Conservation (phyloP, 2,888 invertebrate species). For the Antitype chi region DNA sequence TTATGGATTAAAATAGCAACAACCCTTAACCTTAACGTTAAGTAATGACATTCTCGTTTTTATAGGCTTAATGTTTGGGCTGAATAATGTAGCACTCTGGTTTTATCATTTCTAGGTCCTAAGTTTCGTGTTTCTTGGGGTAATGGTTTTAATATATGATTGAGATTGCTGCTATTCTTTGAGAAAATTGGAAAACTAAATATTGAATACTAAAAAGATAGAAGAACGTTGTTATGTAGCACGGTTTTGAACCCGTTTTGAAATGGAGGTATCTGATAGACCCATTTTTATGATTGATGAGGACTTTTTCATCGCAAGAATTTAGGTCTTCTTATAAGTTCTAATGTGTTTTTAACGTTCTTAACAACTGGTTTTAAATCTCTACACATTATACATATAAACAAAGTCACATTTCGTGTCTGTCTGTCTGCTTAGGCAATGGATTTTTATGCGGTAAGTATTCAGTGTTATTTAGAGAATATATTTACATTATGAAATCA, state of each 20-base stretch:
- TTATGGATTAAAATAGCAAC: slow-evolving; percentile 51
- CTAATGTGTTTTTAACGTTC: neutral
- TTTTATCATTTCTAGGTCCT: neutral
- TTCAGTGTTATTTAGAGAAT: too few relatives aligned
- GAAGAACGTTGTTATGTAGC: neutral
- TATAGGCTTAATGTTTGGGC: neutral
- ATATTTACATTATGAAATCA: too few relatives aligned
- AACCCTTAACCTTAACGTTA: slow-evolving; percentile 50
- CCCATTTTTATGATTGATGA: neutral
- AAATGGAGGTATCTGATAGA: neutral
- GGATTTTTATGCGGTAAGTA: too few relatives aligned
- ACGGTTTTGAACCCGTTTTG: neutral
- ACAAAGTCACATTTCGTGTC: too few relatives aligned
- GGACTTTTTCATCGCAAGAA: neutral
- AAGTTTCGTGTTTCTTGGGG: neutral
- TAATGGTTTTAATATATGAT: neutral
- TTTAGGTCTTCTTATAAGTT: neutral
- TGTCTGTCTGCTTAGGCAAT: too few relatives aligned
- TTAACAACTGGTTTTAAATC: neutral
- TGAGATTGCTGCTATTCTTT: neutral
- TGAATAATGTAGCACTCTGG: slow-evolving; percentile 12
- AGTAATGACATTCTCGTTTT: slow-evolving; percentile 41
- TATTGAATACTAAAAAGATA: neutral
- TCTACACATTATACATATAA: too few relatives aligned
- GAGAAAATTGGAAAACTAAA: neutral